Percentiles rank a stretch among this genome's conserved stretches.
phyloP scores from a whole-genome alignment of 2,113 vertebrate genomes.

The Centropus bengalensis region DNA sequence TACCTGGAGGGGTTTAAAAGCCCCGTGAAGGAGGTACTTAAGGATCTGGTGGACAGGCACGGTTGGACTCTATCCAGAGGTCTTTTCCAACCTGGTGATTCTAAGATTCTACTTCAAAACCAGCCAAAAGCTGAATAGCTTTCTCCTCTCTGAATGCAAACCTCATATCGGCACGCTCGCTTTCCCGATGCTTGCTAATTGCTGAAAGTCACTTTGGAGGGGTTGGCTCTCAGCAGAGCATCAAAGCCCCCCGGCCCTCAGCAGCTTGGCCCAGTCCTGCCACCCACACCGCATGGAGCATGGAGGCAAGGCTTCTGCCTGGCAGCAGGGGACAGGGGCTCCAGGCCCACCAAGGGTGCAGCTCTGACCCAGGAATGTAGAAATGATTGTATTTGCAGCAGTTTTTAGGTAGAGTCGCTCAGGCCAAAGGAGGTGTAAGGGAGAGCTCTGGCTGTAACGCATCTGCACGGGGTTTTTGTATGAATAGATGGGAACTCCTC shows the following conservation, averaged over 20 bases:
- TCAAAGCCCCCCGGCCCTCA: not conserved
- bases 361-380: not conserved
- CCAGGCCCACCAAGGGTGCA: not conserved
- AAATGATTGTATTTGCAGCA: not conserved
- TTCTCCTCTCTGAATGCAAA: not conserved
- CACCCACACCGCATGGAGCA: not conserved
- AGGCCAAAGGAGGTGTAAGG: not conserved
- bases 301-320: not conserved
- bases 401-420: not conserved
- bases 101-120: not conserved
- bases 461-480: not conserved
- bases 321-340: not conserved
- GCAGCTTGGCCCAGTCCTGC: not conserved
- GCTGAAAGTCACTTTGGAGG: not conserved
- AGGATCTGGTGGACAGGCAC: too few relatives aligned
- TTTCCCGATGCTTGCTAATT: not conserved
- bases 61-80: too few relatives aligned
- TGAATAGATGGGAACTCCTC: rapidly evolving
- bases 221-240: not conserved
- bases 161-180: not conserved
- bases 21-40: too few relatives aligned
- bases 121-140: not conserved
- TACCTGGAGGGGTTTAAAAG: too few relatives aligned
- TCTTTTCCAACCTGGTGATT: too few relatives aligned
- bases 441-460: not conserved